Base-by-base conservation (phyloP, 2,797 vertebrate species). In the Cossypha dichroa region DNA sequence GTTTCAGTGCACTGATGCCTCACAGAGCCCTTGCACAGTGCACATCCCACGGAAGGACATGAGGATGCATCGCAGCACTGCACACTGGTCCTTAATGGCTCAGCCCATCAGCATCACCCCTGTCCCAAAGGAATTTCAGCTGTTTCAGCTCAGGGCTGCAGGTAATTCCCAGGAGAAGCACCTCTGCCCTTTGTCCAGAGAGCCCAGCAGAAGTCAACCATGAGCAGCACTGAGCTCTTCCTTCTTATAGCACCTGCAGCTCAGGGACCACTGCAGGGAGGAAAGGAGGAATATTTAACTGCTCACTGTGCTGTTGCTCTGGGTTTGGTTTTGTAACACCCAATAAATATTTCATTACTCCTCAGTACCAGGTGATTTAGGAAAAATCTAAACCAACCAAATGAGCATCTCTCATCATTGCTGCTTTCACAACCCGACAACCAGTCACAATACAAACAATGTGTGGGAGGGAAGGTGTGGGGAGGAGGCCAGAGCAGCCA, bases 271-370 rank as follows among this genome's bases (percentile, higher is more conserved):
- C 60, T 2, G 12, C 64, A 45, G 64, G 69, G 43, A 94, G 15
- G 20, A 97, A 91, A 72, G 69, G 36, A 94, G n/a, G 38, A 97
- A 90, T 76, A 95, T 81, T 96, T 93, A 89, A 91, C 80, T 92
- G 76, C 92, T 82, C 93, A 60, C 92, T 31, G 29, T 83, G 92
- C 60, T 66, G 69, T 18, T 93, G 40, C 66, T 94, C 95, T 87
- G 81, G 51, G 93, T 68, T 97, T 96, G 77, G 88, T 95, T 98
- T 96, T 72, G 77, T 97, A 96, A 96, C 84, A 56, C 46, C 85
- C 58, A 96, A 96, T 96, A 96, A 96, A 97, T 95, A 93, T 94
- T 97, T 97, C 93, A 97, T 92, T 96, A 48, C 54, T 82, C 77
- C 79, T 90, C 87, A 88, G 79, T 56, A 97, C 63, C 77, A 90